These are phyloP conservation scores for Cosmia pyralina DNA, from an alignment of 2,888 invertebrate genomes.

Conservation along the genomic window DNA sequence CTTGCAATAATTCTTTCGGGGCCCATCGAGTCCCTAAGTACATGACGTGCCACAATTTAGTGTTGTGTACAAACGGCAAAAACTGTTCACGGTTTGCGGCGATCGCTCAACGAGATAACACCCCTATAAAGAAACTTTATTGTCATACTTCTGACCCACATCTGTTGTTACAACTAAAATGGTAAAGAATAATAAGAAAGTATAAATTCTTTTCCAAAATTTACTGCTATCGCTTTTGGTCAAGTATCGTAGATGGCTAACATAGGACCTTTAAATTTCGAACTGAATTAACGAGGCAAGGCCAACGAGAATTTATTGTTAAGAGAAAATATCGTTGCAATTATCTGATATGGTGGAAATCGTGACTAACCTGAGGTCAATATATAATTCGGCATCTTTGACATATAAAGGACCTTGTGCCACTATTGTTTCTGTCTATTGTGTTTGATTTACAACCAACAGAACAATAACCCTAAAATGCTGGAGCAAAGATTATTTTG, in stretches of 20 bases:
- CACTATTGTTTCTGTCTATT: constrained; percentile 72
- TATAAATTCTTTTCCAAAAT: constrained; percentile 54
- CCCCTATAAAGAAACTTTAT: constrained; percentile 78
- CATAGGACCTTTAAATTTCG: constrained; percentile 43
- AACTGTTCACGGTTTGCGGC: constrained; percentile 77
- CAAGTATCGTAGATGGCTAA: constrained; percentile 44
- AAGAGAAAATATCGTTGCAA: constrained; percentile 81
- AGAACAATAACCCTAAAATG: constrained; percentile 31
- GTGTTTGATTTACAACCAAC: constrained; percentile 56
- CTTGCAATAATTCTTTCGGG: constrained; percentile 86
- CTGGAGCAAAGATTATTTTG: constrained; percentile 17
- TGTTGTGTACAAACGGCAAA: constrained; percentile 75
- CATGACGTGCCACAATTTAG: constrained; percentile 83
- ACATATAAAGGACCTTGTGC: constrained; percentile 83
- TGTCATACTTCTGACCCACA: constrained; percentile 82
- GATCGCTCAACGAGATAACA: constrained; percentile 80
- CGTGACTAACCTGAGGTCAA: constrained; percentile 85
- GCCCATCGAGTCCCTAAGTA: constrained; percentile 81
- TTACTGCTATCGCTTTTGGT: constrained; percentile 50
- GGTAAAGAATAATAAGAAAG: constrained; percentile 76
- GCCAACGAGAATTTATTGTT: constrained; percentile 79
- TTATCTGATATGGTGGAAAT: constrained; percentile 83
- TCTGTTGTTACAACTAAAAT: constrained; percentile 80
- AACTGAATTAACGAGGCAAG: constrained; percentile 73
- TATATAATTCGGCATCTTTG: constrained; percentile 78